Percentiles rank a stretch among this genome's conserved stretches.
phyloP scores from a whole-genome alignment of 2,888 invertebrate genomes.

The Amphimallon solstitiale region DNA sequence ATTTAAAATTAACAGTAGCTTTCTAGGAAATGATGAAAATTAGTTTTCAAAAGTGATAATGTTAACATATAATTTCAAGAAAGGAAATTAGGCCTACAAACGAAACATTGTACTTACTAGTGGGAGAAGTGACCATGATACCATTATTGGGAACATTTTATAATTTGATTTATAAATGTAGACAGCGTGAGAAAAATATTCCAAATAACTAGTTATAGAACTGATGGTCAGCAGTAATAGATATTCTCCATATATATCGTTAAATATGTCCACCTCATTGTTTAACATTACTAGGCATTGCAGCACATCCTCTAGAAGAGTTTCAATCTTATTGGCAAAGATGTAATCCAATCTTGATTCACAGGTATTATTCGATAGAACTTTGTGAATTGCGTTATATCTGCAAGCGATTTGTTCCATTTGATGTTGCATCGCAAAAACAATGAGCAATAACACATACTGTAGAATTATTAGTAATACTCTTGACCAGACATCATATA shows the following conservation, averaged over 20 bases:
- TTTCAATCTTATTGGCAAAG: neutral
- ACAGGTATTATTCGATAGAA: neutral
- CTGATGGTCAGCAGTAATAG: neutral
- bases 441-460: neutral
- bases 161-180: neutral
- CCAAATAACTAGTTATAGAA: neutral
- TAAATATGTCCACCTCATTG: neutral
- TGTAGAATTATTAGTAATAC: neutral
- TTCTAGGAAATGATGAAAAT: too few species aligned
- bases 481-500: neutral
- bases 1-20: too few species aligned
- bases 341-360: neutral
- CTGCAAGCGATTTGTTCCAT: constrained; percentile 1
- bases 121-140: neutral
- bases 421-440: neutral
- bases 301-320: neutral
- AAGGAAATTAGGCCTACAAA: too few species aligned
- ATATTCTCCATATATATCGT: constrained; percentile 3
- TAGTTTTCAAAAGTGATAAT: too few species aligned
- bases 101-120: constrained; percentile 6
- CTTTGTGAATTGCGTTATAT: neutral
- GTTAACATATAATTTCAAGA: too few species aligned
- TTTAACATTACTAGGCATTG: neutral
- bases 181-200: neutral
- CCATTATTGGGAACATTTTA: neutral